Evolutionary conservation across 2,797 vertebrate species (phyloP).

Genomic region (Catamblyrhynchus diadema): DNA sequence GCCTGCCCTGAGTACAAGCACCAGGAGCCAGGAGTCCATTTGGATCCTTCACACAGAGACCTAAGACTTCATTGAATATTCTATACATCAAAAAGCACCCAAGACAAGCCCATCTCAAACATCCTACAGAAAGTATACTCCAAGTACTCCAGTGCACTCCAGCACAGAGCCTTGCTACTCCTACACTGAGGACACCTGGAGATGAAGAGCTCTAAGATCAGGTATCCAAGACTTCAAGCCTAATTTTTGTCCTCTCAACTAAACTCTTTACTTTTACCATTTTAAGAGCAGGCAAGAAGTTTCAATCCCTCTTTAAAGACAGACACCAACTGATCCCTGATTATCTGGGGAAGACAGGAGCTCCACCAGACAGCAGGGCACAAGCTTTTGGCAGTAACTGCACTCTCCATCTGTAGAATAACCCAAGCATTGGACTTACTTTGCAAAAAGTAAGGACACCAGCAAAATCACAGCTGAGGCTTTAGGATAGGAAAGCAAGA

Average conservation of each 20-base stretch:
- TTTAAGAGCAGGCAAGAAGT: not conserved
- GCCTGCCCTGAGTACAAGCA: not conserved
- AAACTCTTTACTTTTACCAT: not conserved
- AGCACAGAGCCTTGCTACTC: not conserved
- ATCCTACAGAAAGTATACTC: not conserved
- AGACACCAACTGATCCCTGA: not conserved
- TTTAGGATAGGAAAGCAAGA: not conserved
- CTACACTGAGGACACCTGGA: not conserved
- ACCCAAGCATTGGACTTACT: not conserved
- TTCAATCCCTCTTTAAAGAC: not conserved
- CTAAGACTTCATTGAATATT: not conserved
- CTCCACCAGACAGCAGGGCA: not conserved
- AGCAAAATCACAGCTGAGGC: rapidly evolving
- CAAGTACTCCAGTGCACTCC: not conserved
- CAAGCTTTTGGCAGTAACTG: not conserved
- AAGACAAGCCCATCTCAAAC: not conserved
- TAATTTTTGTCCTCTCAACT: not conserved
- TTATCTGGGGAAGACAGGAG: not conserved
- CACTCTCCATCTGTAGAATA: not conserved
- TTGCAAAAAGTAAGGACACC: not conserved
- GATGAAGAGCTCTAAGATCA: not conserved
- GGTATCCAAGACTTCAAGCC: not conserved
- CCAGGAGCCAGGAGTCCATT: rapidly evolving
- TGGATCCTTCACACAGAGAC: not conserved
- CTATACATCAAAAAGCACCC: not conserved